Base-by-base conservation (phyloP, 2,888 invertebrate species). In the Cyclophora punctaria region DNA sequence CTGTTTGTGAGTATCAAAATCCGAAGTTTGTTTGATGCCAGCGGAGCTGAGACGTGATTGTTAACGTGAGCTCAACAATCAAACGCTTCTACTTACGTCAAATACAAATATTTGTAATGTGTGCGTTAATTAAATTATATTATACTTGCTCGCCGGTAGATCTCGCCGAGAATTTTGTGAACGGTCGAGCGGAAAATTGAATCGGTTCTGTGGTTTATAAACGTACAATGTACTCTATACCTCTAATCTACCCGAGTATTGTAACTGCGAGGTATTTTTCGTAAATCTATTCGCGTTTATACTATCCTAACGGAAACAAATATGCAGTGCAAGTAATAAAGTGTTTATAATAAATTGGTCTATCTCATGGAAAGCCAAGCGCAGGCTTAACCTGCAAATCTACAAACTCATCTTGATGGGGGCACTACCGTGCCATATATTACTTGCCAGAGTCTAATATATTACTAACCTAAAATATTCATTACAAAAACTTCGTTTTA, bases 1-100 rank as follows among this genome's bases (percentile, higher is more conserved):
- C 70, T 69, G 74, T 76, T 73, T 69, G 66, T 66, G 71, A 68
- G 72, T 72, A 65, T 67, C 74, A 74, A 71, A 76, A 73, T 75
- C 67, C 62, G 61, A 67, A 73, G 71, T 73, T 75, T 72, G 74
- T 77, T 75, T 75, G 76, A 77, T 75, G 74, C 67, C 59, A 48
- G 48, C 53, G 66, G 58, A 60, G 60, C 63, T 64, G 61, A 51
- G 46, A 56, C 61, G 64, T 63, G 69, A 74, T 73, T 71, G 73
- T 72, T 69, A 65, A 70, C 67, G 66, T 66, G 62, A 63, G 60
- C 65, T 63, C 59, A 57, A 65, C 64, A 64, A 67, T 67, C 67
- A 69, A 64, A 67, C 63, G 61, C 54, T 59, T 57, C 59, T 20
- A 20, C 20, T 59, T 62, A 58, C 60, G 62, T 62, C 52, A 48